phyloP scores from a whole-genome alignment of 2,113 vertebrate species.

The Sinocyclocheilus anshuiensis region DNA sequence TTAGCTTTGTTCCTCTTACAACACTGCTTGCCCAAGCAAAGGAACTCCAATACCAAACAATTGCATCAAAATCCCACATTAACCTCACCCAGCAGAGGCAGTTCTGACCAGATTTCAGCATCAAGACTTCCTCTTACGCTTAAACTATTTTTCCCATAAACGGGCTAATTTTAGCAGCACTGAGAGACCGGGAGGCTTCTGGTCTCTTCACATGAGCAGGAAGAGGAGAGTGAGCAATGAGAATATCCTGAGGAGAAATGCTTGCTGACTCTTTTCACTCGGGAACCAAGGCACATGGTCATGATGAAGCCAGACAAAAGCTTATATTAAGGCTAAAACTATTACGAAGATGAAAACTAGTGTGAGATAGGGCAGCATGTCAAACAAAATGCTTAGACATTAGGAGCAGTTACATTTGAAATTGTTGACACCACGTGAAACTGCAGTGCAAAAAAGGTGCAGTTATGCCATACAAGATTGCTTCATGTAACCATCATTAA shows the following conservation, averaged over 20 bases:
- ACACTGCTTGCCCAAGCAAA: constrained; percentile 26
- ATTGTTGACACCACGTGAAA: background rate
- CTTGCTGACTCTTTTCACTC: background rate
- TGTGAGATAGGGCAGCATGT: too few relatives aligned
- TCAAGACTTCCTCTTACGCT: constrained; percentile 48
- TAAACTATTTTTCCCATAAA: constrained; percentile 65
- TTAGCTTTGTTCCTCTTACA: constrained; percentile 37
- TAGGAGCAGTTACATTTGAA: background rate
- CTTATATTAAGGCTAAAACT: background rate
- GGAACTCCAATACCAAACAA: constrained; percentile 27
- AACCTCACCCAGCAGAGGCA: constrained; percentile 18
- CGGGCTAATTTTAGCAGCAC: constrained; percentile 61
- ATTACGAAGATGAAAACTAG: background rate
- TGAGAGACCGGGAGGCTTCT: constrained; percentile 58
- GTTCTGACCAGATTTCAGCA: constrained; percentile 44
- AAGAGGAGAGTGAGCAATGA: constrained; percentile 62
- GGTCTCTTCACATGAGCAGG: constrained; percentile 72
- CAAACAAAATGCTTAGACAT: background rate
- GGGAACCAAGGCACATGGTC: background rate
- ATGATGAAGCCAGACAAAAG: background rate
- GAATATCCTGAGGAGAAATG: constrained; percentile 18
- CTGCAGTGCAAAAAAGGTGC: background rate
- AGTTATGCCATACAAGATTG: background rate
- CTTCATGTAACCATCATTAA: background rate
- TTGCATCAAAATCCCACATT: constrained; percentile 40